Base-by-base conservation (phyloP, 2,888 invertebrate genomes). In the Cheilosia vernalis region DNA sequence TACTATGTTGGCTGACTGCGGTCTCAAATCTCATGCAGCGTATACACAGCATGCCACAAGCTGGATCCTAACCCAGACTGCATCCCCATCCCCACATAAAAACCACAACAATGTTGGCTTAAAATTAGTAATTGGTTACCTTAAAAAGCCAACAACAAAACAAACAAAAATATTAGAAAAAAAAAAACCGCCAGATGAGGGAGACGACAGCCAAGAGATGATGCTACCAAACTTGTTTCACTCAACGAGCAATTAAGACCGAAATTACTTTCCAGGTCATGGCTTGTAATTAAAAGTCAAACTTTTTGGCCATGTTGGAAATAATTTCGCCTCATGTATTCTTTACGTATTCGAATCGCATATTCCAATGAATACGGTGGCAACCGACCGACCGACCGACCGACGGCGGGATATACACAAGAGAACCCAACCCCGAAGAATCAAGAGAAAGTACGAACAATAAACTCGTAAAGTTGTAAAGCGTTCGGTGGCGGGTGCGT, bases 181-280 rank as follows among this genome's bases (percentile, higher is more conserved):
- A 64, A 64, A 21, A 30, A 70, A 30, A 56, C 73, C 47, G 42
- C 30, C 24, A 49, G 58, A 70, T 27, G 63, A 61, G 79, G 63
- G 79, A 78, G 67, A 70, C 74, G 81, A 76, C 72, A 47, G 76
- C 73, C 70, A 58, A 74, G 77, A 64, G 80, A 87, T 66, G 77
- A 74, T 80, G 70, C 83, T 84, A 66, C 74, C 73, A 87, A 87
- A 87, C 87, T 87, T 87, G 87, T 87, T 87, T 87, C 87, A 87
- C 87, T 87, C 87, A 87, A 87, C 87, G 87, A 87, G 87, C 87
- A 87, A 87, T 87, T 87, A 87, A 87, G 87, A 87, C 87, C 87
- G 58, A 87, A 87, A 87, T 87, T 87, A 87, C 87, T 87, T 82
- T 87, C 87, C 87, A 87, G 87, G 87, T 87, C 87, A 87, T 87